Evolutionary conservation across 1,140 invertebrate genomes (phyloP).

Genomic region (Meloidogyne chitwoodi): DNA sequence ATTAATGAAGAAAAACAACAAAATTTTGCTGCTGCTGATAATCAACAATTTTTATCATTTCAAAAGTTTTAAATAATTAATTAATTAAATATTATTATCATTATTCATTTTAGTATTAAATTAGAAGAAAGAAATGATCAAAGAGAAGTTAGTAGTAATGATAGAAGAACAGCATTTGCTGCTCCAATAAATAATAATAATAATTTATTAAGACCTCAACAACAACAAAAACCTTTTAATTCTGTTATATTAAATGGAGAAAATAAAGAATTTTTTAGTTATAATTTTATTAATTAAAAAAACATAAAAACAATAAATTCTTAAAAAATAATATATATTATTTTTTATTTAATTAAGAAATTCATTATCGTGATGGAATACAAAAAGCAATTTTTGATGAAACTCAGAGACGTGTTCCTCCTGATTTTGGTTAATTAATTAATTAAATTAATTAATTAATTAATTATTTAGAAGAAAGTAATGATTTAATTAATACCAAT

Average conservation of each 20-base stretch:
- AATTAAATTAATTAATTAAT: neutral
- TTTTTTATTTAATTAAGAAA: constrained; percentile 7
- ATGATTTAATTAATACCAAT: constrained; percentile 1
- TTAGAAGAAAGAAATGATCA: neutral
- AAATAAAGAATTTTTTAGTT: constrained; percentile 33
- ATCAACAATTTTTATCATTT: neutral
- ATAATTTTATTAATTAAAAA: no score
- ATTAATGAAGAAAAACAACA: neutral
- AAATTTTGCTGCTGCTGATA: neutral
- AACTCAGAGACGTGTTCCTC: constrained; percentile 21
- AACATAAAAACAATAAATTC: no score
- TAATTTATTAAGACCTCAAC: neutral
- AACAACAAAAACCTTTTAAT: constrained; percentile 18
- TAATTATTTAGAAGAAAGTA: constrained; percentile 16
- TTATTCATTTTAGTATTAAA: neutral
- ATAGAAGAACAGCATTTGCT: constrained; percentile 24
- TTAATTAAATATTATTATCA: neutral
- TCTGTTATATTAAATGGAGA: constrained; percentile 20
- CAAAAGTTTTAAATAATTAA: neutral
- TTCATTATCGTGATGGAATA: constrained; percentile 45
- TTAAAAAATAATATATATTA: neutral
- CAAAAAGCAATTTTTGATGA: constrained; percentile 55
- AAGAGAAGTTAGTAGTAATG: neutral
- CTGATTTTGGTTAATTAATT: constrained; percentile 29
- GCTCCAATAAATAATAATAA: constrained; percentile 34